These are phyloP conservation scores for Diuraphis noxia DNA, from an alignment of 1,140 invertebrate genomes.

Conservation along the genomic window DNA sequence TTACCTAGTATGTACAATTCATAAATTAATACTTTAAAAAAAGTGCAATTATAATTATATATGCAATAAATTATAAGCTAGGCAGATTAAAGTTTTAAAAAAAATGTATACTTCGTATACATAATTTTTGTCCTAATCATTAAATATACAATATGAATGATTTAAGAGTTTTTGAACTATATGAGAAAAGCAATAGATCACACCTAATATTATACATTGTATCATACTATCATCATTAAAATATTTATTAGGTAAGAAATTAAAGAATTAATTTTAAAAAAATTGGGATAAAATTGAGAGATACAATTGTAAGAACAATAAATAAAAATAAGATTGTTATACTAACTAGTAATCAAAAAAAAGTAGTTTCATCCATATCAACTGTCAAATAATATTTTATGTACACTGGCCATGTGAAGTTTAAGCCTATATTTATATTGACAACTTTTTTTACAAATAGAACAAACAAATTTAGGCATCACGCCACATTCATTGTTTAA, in stretches of 20 bases:
- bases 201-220: neutral
- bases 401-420: conserved; percentile 29
- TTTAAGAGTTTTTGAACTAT: too few species aligned
- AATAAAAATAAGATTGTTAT: neutral
- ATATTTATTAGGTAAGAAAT: neutral
- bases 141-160: neutral
- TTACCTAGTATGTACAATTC: neutral
- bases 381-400: neutral
- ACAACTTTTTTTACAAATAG: conserved; percentile 60
- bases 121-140: neutral
- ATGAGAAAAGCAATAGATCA: neutral
- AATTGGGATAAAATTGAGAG: too few species aligned
- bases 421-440: neutral
- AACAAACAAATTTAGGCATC: conserved; percentile 57
- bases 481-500: conserved; percentile 62
- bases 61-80: neutral
- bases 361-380: neutral
- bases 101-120: neutral
- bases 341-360: neutral
- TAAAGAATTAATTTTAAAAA: neutral
- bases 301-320: neutral
- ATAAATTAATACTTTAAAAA: neutral
- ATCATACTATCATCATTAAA: neutral
- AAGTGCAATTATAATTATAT: neutral
- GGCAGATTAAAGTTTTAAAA: neutral